Base-by-base conservation (phyloP, 1,140 invertebrate genomes). In the Bacillus rossius region DNA sequence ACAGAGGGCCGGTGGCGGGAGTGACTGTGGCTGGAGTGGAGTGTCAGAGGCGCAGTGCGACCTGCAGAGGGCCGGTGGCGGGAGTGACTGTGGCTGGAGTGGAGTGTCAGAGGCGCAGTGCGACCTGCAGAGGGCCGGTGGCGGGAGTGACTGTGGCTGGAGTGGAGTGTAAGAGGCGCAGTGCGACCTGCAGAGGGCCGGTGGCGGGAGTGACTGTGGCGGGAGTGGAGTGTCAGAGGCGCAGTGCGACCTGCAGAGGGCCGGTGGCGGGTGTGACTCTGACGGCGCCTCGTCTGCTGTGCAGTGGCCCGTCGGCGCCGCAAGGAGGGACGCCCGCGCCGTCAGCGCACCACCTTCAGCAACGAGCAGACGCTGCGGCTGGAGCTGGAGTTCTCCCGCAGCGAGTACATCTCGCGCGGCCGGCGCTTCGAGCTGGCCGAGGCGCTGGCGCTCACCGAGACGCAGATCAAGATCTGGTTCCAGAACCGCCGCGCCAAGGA, bases 401-500 rank as follows among this genome's bases (percentile, higher is more conserved):
- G 88, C 1, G 94, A 96, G 75, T 97, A 97, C 69, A 94, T 97
- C 52, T 93, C 92, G 1, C 77, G 93, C 43, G 84, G 89, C 22
- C 74, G 92, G 64, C 77, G 92, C 67, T 91, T 88, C 70, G 93
- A 97, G 75, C 74, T 97, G 58, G 94, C 95, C 0, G 85, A 90
- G 59, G 79, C 84, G 0, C 72, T 97, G 20, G 78, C 82, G 45
- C 77, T 98, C 7, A 92, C 91, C 2, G 95, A 97, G 73, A 96
- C 93, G 0, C 92, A 94, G 77, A 94, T 96, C 50, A 96, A 96
- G 75, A 96, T 96, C 60, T 96, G 95, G 95, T 98, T 96, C 70
- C 95, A 98, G 74, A 97, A 98, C 73, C 79, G 94, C 47, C 78
- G 94, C 62, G 94, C 94, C 8, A 97, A 97, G 74, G 94, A 97